A percentile compares a stretch with the other conserved stretches of the same genome.
Evolutionary conservation across 1,140 invertebrate species (phyloP).

Genomic region (Psilanteris sp.): DNA sequence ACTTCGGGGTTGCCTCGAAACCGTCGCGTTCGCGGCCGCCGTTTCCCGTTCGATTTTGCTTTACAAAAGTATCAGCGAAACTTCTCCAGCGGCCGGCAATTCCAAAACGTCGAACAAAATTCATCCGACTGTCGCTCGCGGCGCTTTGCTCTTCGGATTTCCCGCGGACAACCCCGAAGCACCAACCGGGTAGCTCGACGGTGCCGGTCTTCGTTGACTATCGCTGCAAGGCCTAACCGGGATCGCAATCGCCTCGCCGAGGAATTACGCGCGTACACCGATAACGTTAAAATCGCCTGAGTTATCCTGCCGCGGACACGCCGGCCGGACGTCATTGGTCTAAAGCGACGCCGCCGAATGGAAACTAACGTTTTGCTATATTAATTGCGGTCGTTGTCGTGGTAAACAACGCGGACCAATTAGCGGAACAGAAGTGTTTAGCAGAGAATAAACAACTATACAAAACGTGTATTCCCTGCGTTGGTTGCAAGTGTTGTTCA

Average conservation of each 20-base stretch:
- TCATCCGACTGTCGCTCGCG: too few relatives aligned
- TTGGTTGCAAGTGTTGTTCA: slow-evolving; percentile 31
- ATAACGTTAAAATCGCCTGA: slow-evolving; percentile 21
- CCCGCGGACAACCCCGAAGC: too few relatives aligned
- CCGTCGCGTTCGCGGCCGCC: too few relatives aligned
- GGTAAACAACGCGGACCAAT: slow-evolving; percentile 34
- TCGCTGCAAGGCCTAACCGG: slow-evolving; percentile 16
- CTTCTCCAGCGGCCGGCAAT: too few relatives aligned
- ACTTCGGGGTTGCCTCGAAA: too few relatives aligned
- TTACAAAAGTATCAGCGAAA: too few relatives aligned
- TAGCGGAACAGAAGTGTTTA: slow-evolving; percentile 22
- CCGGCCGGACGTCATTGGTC: slow-evolving; percentile 21
- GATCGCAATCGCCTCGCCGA: slow-evolving; percentile 4
- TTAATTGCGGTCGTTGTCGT: slow-evolving; percentile 16
- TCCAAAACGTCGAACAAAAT: too few relatives aligned
- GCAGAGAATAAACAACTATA: slow-evolving; percentile 18
- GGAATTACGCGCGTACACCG: slow-evolving; percentile 8
- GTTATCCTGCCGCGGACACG: slow-evolving; percentile 11
- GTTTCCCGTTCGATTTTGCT: too few relatives aligned
- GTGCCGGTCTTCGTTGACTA: too few relatives aligned
- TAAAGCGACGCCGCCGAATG: slow-evolving; percentile 32
- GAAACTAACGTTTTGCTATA: slow-evolving; percentile 39
- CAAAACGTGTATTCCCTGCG: slow-evolving; percentile 5
- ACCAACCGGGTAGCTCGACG: too few relatives aligned
- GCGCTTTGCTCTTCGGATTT: too few relatives aligned